Evolutionary conservation across 1,140 invertebrate genomes (phyloP).

Genomic region (Drosophila malerkotliana): DNA sequence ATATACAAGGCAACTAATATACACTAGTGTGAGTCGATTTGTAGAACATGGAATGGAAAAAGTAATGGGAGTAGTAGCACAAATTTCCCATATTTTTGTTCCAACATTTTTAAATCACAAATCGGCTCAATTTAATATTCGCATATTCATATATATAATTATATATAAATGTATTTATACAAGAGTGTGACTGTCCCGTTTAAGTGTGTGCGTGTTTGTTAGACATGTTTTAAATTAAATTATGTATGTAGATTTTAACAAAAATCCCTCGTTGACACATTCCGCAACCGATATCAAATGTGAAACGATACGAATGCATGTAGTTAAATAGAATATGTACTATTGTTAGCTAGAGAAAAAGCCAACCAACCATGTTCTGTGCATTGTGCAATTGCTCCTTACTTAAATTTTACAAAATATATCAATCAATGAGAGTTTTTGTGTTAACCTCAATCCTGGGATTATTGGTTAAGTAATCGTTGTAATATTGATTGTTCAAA

Average conservation of each 20-base stretch:
- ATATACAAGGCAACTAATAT: slow-evolving; percentile 14
- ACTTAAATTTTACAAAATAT: slow-evolving; percentile 35
- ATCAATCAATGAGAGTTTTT: not conserved
- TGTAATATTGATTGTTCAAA: not conserved
- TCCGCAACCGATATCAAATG: slow-evolving; percentile 49
- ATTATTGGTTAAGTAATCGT: not conserved
- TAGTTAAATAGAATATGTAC: slow-evolving; percentile 54
- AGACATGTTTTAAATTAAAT: slow-evolving; percentile 48
- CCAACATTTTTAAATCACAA: not conserved
- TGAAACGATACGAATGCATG: slow-evolving; percentile 37
- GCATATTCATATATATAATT: slow-evolving; percentile 23
- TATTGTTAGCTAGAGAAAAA: slow-evolving; percentile 69
- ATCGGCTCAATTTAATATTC: slow-evolving; percentile 6
- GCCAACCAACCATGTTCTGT: slow-evolving; percentile 52
- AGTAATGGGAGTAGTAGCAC: not conserved
- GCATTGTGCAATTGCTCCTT: slow-evolving; percentile 68
- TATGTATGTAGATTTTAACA: slow-evolving; percentile 48
- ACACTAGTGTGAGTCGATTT: not conserved
- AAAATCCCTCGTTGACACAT: slow-evolving; percentile 41
- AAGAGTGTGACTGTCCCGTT: slow-evolving; percentile 45
- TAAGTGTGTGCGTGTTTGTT: slow-evolving; percentile 47
- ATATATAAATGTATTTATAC: slow-evolving; percentile 39
- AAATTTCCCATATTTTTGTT: not conserved
- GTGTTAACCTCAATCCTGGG: not conserved
- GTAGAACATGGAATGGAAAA: not conserved